These are phyloP conservation scores for Anodontia alba DNA, from an alignment of 2,888 invertebrate species.

Conservation along the genomic window DNA sequence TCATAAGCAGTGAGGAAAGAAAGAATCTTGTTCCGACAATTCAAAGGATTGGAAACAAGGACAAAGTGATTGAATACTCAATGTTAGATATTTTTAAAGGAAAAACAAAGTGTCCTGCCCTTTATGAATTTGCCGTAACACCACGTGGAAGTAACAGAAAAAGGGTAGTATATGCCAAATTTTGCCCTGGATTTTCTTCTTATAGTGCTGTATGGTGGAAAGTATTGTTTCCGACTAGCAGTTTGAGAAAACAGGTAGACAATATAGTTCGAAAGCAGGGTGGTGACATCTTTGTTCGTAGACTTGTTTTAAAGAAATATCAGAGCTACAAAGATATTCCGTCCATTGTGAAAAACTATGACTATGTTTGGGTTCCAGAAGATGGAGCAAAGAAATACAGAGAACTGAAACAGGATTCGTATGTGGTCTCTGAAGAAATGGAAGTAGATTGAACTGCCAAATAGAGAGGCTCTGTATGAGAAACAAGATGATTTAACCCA, in stretches of 20 bases:
- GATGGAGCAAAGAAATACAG: not conserved
- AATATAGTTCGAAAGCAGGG: conserved; percentile 18
- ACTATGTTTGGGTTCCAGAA: conserved; percentile 23
- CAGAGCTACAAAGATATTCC: not conserved
- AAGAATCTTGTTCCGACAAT: not conserved
- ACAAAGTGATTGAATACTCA: not conserved
- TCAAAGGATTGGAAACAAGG: not conserved
- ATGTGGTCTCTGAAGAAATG: conserved; percentile 11
- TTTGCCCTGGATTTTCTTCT: not conserved
- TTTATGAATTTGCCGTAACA: conserved; percentile 29
- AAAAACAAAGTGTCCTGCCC: not conserved
- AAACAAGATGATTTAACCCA: not conserved
- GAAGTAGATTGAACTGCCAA: conserved; percentile 1
- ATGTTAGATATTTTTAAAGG: conserved; percentile 1
- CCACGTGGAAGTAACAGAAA: conserved; percentile 8
- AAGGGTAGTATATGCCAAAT: conserved; percentile 2
- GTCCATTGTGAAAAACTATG: not conserved
- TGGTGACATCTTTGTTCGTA: conserved; percentile 20
- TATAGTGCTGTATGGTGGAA: not conserved
- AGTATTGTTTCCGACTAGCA: not conserved
- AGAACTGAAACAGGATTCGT: not conserved
- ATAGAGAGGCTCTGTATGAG: too few species aligned
- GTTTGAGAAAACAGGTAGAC: conserved; percentile 15
- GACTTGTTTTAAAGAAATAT: conserved; percentile 8
- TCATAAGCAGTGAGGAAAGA: not conserved